Conservation (phyloP, 2,797 vertebrate genomes). For the Nyctalus aviator region DNA sequence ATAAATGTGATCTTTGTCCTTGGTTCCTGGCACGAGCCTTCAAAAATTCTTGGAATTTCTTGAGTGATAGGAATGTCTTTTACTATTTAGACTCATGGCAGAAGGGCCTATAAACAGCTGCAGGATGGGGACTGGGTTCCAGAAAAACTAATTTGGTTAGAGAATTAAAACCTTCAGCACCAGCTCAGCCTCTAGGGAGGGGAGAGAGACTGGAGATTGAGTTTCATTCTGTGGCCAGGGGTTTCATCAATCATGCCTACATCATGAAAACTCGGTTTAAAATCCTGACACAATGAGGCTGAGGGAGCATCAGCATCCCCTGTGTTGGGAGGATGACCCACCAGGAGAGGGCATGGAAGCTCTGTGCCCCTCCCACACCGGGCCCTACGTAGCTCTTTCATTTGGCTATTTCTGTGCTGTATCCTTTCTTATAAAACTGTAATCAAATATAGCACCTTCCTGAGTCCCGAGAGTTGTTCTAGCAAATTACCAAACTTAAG, state of each 20-base stretch:
- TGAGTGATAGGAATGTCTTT: neutral
- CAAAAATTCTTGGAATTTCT: neutral
- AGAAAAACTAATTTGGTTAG: neutral
- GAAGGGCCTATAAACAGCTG: neutral
- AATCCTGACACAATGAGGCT: neutral
- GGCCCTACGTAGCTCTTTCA: neutral
- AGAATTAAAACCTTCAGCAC: neutral
- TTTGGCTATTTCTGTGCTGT: neutral
- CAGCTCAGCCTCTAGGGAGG: neutral
- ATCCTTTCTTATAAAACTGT: neutral
- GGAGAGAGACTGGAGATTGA: neutral
- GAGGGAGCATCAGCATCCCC: neutral
- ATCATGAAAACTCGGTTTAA: neutral
- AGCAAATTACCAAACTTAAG: neutral
- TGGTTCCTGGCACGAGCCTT: neutral
- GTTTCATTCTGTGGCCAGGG: neutral
- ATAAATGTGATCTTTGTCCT: neutral
- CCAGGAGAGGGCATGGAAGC: accelerated
- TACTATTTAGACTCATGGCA: neutral
- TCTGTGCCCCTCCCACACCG: neutral
- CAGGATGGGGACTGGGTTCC: neutral
- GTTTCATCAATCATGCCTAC: neutral
- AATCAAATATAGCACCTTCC: neutral
- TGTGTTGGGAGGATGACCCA: accelerated
- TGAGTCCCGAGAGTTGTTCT: neutral